phyloP scores from a whole-genome alignment of 1,140 invertebrate genomes.

The Aethina tumida region DNA sequence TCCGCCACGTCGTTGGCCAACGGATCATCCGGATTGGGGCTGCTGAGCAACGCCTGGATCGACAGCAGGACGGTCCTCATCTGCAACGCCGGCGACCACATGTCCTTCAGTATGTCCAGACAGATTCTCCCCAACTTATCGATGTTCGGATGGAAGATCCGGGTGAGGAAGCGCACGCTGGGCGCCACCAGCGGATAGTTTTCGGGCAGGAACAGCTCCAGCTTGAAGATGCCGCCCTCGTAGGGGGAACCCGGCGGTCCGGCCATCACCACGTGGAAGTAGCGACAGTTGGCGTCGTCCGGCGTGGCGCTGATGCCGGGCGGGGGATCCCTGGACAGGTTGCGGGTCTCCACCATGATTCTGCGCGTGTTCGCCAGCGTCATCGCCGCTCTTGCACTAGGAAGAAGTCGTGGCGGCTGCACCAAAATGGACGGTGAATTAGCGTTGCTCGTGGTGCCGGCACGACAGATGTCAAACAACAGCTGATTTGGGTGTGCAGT shows the following conservation, averaged over 20 bases:
- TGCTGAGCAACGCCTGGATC: constrained; percentile 65
- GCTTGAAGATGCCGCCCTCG: constrained; percentile 65
- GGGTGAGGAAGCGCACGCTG: constrained; percentile 68
- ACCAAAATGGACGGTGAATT: no score
- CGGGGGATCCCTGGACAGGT: constrained; percentile 46
- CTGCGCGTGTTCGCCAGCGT: no score
- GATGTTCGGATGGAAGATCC: constrained; percentile 77
- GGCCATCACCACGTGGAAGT: constrained; percentile 65
- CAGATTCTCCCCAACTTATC: constrained; percentile 72
- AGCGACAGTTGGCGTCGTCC: constrained; percentile 64
- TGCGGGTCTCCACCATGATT: constrained; percentile 34
- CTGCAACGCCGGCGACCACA: constrained; percentile 74
- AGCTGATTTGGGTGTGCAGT: no score
- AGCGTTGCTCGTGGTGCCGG: no score
- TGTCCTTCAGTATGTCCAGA: constrained; percentile 73
- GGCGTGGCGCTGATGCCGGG: constrained; percentile 65
- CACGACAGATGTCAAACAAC: no score
- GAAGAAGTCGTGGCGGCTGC: no score
- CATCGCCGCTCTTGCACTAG: no score
- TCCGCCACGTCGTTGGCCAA: constrained; percentile 63
- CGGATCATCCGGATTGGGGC: constrained; percentile 69
- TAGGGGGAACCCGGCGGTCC: constrained; percentile 58
- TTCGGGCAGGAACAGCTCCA: constrained; percentile 70
- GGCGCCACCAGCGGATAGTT: constrained; percentile 73
- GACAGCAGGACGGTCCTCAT: constrained; percentile 69